Percentiles rank a stretch among this genome's conserved stretches.
Evolutionary conservation across 2,797 vertebrate species (phyloP).

Genomic region (Myripristis murdjan): DNA sequence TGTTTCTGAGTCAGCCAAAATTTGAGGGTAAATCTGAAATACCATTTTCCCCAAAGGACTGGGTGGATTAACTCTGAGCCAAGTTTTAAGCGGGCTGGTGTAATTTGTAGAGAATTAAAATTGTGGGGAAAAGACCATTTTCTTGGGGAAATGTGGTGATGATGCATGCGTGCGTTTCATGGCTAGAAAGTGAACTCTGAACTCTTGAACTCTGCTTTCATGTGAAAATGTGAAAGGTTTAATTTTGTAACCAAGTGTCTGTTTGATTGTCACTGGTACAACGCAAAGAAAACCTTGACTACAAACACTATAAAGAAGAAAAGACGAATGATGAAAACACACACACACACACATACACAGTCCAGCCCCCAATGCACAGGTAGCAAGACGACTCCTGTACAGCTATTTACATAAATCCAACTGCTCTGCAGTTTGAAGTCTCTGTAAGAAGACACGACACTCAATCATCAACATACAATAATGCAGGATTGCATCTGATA

Average conservation of each 20-base stretch:
- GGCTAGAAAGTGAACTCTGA: neutral
- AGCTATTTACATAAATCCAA: constrained; percentile 68
- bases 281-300: constrained; percentile 30
- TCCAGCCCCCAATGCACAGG: constrained; percentile 25
- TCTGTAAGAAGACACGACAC: constrained; percentile 23
- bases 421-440: constrained; percentile 67
- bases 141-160: neutral
- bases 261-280: constrained; percentile 23
- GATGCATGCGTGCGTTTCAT: neutral
- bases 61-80: constrained; percentile 3
- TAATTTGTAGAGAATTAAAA: constrained; percentile 9
- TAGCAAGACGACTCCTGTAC: constrained; percentile 41
- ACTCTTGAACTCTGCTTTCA: neutral
- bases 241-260: constrained; percentile 15
- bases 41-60: neutral
- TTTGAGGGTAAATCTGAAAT: constrained; percentile 32
- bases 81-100: neutral
- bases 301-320: constrained; percentile 5
- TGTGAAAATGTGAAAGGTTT: constrained; percentile 13
- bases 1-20: constrained; percentile 23
- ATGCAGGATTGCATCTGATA: constrained; percentile 33
- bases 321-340: constrained; percentile 32
- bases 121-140: neutral
- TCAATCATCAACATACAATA: no score
- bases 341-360: constrained; percentile 33